Percentiles rank a stretch among this genome's conserved stretches.
Conservation (phyloP, 2,797 vertebrate species). For the Chaetodon trifasciatus region DNA sequence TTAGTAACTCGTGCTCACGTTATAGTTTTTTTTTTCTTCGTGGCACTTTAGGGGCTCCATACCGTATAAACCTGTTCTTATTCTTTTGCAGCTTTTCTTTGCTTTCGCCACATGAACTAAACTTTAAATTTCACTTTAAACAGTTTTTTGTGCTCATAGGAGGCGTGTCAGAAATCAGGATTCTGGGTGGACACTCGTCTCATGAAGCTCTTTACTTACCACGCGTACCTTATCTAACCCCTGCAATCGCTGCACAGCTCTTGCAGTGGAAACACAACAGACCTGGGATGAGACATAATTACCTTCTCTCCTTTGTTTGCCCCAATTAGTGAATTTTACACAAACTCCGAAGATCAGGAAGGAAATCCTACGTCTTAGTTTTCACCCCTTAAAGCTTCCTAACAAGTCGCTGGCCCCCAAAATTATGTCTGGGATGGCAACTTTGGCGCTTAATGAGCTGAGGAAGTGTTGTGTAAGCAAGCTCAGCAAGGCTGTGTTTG, state of each 20-base stretch:
- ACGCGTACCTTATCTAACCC: neutral
- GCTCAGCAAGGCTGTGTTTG: slow-evolving; percentile 8
- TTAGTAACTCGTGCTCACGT: too few relatives aligned
- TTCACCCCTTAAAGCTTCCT: slow-evolving; percentile 40
- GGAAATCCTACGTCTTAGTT: slow-evolving; percentile 55
- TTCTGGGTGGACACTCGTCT: neutral
- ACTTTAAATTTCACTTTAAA: too few relatives aligned
- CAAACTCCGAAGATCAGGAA: slow-evolving; percentile 36
- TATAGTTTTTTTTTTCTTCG: too few relatives aligned
- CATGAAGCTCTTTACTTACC: neutral
- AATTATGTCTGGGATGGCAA: slow-evolving; percentile 30
- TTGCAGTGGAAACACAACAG: neutral
- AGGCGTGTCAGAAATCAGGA: too few relatives aligned
- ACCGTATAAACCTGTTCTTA: neutral
- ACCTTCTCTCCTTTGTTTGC: slow-evolving; percentile 34
- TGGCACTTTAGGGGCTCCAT: too few relatives aligned
- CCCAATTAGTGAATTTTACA: slow-evolving; percentile 34
- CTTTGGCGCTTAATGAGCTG: slow-evolving; percentile 54
- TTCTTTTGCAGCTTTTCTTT: too few relatives aligned
- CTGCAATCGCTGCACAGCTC: neutral
- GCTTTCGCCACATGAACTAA: neutral
- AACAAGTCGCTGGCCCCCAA: slow-evolving; percentile 20
- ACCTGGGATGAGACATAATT: slow-evolving; percentile 25
- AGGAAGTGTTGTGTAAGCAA: slow-evolving; percentile 47
- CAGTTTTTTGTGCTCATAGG: too few relatives aligned